Conservation (phyloP, 2,797 vertebrate species). For the Spea hammondii region DNA sequence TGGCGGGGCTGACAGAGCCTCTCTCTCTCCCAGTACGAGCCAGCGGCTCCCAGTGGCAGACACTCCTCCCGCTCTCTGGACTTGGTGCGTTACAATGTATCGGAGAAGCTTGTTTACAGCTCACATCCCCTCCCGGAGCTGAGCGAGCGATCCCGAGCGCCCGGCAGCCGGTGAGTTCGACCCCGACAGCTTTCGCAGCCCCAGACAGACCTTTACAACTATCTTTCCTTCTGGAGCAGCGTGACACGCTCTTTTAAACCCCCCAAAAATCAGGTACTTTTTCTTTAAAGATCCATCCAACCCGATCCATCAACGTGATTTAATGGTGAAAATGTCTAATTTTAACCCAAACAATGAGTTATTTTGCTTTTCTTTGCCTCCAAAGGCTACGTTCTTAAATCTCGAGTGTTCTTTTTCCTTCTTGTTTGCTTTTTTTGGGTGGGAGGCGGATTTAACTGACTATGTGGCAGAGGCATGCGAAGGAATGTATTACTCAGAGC, state of each 20-base stretch:
- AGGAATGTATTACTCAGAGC: too few relatives aligned
- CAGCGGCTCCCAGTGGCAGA: conserved; percentile 39
- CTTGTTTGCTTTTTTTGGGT: not conserved
- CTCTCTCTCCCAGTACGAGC: conserved; percentile 62
- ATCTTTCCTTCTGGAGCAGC: not conserved
- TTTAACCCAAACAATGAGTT: too few relatives aligned
- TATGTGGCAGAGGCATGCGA: too few relatives aligned
- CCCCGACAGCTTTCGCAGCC: not conserved
- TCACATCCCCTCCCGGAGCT: too few relatives aligned
- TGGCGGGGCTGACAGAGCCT: conserved; percentile 63
- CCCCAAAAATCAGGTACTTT: not conserved
- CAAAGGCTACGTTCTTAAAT: too few relatives aligned
- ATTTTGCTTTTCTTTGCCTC: too few relatives aligned
- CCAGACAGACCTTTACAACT: not conserved
- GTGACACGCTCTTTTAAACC: not conserved
- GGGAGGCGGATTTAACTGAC: too few relatives aligned
- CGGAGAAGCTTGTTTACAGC: conserved; percentile 2
- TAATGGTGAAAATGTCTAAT: too few relatives aligned
- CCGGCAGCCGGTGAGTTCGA: conserved; percentile 15
- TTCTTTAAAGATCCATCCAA: too few relatives aligned
- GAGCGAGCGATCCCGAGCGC: too few relatives aligned
- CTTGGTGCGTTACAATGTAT: not conserved
- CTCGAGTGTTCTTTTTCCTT: not conserved
- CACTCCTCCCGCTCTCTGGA: conserved; percentile 30
- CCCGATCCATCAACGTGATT: too few relatives aligned